Percentiles rank a stretch among this genome's conserved stretches.
Evolutionary conservation across 2,888 invertebrate species (phyloP).

Genomic region (Dasypogon diadema): DNA sequence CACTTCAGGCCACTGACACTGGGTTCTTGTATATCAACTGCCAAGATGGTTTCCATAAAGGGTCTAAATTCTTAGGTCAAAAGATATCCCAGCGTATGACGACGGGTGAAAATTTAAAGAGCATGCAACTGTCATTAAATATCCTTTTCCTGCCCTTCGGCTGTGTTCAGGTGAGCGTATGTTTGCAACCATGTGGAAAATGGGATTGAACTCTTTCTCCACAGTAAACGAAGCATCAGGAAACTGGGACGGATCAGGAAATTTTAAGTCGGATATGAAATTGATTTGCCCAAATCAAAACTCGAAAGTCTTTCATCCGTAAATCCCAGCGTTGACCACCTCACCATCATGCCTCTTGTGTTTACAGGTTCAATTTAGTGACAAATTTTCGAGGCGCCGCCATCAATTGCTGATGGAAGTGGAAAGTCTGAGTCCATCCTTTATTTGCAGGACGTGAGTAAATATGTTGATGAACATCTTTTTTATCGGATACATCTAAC

Average conservation of each 20-base stretch:
- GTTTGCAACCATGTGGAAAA: constrained; percentile 30
- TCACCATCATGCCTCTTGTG: not conserved
- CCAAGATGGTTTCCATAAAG: constrained; percentile 1
- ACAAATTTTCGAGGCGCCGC: constrained; percentile 14
- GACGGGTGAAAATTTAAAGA: constrained; percentile 32
- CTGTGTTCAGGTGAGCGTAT: constrained; percentile 12
- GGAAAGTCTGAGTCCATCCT: not conserved
- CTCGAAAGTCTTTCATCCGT: not conserved
- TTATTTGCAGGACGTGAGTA: not conserved
- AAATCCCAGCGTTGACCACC: constrained; percentile 23
- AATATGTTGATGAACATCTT: constrained; percentile 39
- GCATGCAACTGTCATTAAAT: constrained; percentile 34
- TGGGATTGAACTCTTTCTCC: not conserved
- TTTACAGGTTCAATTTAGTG: constrained; percentile 30
- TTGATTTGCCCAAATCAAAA: constrained; percentile 15
- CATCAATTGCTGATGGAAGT: constrained; percentile 14
- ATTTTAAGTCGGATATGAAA: constrained; percentile 39
- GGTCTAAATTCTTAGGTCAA: not conserved
- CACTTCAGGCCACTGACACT: not conserved
- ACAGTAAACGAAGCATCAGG: constrained; percentile 20
- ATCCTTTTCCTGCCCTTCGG: not conserved
- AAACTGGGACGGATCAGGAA: constrained; percentile 21
- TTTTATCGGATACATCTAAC: constrained; percentile 13
- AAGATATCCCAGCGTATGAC: constrained; percentile 1
- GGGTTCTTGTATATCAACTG: not conserved